Evolutionary conservation across 23 tunicate species (phyloP), one percentile per base, ranked within the genome.

Genomic region (Styela plicata): DNA sequence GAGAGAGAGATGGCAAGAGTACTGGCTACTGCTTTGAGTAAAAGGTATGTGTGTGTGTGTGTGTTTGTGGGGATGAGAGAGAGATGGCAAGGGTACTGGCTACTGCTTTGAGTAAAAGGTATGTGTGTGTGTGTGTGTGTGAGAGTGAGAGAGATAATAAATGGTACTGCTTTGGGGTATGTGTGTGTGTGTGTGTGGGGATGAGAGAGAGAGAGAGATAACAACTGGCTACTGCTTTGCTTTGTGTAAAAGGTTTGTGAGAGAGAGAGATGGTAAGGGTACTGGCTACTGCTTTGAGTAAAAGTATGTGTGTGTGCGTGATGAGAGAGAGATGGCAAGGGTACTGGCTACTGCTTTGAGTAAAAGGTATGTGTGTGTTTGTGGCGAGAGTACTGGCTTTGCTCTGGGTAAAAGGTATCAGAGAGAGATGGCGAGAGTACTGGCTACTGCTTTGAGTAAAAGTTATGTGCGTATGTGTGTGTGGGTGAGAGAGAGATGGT

Each of bases 131-230:
- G n/a, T n/a, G n/a, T n/a, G n/a, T n/a, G n/a, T n/a, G n/a, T n/a
- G n/a, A n/a, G n/a, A n/a, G n/a, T n/a, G n/a, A n/a, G n/a, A n/a
- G n/a, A n/a, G n/a, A n/a, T n/a, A n/a, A n/a, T n/a, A n/a, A n/a
- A n/a, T n/a, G n/a, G n/a, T n/a, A n/a, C n/a, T n/a, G n/a, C n/a
- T n/a, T n/a, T n/a, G n/a, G n/a, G n/a, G n/a, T n/a, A n/a, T n/a
- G n/a, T n/a, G n/a, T n/a, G n/a, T n/a, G n/a, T n/a, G n/a, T n/a
- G n/a, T n/a, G 99, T 23, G 75, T 91, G 79, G 90, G 99, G 90
- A 89, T 63, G 99, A 96, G n/a, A 96, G 90, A 76, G 99, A 95
- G 82, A 80, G 99, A 69, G 99, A 95, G 74, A 95, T 95, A 96
- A 91, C 88, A 27, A 23, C 78, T 95, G 31, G 90, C 99, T 24